These are phyloP conservation scores for Pitangus sulphuratus DNA, from an alignment of 2,797 vertebrate genomes.

Conservation along the genomic window DNA sequence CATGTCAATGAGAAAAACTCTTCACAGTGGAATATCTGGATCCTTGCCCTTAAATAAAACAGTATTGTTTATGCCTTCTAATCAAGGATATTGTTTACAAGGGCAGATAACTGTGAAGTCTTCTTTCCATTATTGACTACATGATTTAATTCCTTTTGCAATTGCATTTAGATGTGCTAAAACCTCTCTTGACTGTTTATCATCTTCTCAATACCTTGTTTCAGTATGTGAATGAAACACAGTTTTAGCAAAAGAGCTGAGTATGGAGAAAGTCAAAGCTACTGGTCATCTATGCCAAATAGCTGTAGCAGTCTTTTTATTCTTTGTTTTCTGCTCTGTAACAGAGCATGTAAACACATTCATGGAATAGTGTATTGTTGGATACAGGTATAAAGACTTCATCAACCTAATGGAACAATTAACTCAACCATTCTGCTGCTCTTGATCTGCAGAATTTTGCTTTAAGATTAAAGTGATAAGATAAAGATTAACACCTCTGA, in stretches of 20 bases:
- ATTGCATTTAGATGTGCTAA: not conserved
- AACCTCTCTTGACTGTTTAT: not conserved
- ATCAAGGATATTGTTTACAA: slow-evolving; percentile 34
- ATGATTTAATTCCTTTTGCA: not conserved
- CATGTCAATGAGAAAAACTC: not conserved
- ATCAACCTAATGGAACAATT: slow-evolving; percentile 72
- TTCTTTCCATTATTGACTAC: slow-evolving; percentile 27
- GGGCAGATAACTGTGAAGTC: slow-evolving; percentile 5
- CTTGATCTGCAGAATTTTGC: slow-evolving; percentile 71
- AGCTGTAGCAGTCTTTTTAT: not conserved
- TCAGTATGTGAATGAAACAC: not conserved
- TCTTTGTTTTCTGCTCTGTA: not conserved
- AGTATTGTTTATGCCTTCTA: not conserved
- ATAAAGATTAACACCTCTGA: slow-evolving; percentile 74
- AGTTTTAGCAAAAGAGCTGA: not conserved
- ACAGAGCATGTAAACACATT: not conserved
- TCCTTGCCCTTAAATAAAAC: slow-evolving; percentile 6
- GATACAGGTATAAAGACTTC: slow-evolving; percentile 32
- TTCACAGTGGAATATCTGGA: not conserved
- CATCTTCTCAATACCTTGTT: not conserved
- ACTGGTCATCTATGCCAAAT: not conserved
- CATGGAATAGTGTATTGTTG: slow-evolving; percentile 31
- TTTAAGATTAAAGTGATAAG: slow-evolving; percentile 71
- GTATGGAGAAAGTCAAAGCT: not conserved
- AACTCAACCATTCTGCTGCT: slow-evolving; percentile 57